These are phyloP conservation scores for Vesta saturnalis DNA, from an alignment of 2,888 invertebrate genomes.

Conservation along the genomic window DNA sequence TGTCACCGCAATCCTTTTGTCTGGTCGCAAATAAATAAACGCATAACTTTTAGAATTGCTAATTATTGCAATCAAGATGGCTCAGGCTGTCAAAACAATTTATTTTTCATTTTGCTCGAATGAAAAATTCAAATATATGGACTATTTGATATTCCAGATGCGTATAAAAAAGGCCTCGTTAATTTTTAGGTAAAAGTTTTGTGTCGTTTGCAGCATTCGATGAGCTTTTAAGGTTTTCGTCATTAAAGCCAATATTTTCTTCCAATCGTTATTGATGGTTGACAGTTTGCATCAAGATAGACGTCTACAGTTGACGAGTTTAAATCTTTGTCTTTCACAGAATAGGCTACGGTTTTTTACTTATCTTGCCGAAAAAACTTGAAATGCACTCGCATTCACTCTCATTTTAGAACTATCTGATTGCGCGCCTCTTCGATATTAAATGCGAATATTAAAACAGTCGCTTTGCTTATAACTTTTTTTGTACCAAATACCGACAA, in stretches of 20 bases:
- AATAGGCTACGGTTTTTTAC: conserved; percentile 44
- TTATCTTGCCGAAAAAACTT: conserved; percentile 43
- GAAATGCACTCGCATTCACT: conserved; percentile 42
- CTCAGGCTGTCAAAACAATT: conserved; percentile 49
- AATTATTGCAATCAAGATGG: conserved; percentile 56
- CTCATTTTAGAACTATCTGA: conserved; percentile 43
- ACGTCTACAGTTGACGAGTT: conserved; percentile 56
- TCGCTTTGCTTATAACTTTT: conserved; percentile 22
- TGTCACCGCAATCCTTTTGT: conserved; percentile 60
- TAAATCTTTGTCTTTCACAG: conserved; percentile 55
- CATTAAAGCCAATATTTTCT: conserved; percentile 45
- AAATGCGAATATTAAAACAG: conserved; percentile 36
- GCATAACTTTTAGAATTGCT: conserved; percentile 60
- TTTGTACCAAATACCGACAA: conserved; percentile 19
- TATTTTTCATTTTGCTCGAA: conserved; percentile 43
- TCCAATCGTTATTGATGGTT: conserved; percentile 58
- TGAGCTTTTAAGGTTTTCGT: conserved; percentile 22
- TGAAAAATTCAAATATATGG: conserved; percentile 45
- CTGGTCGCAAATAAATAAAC: conserved; percentile 58
- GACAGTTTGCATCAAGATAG: conserved; percentile 60
- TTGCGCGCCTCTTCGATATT: conserved; percentile 37
- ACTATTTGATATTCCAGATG: conserved; percentile 48
- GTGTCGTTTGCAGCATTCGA: conserved; percentile 27
- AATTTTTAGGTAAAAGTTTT: conserved; percentile 51
- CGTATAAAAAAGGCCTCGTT: conserved; percentile 54